A percentile compares a stretch with the other conserved stretches of the same genome.
Evolutionary conservation across 2,888 invertebrate genomes (phyloP).

Genomic region (Sinelater perroti): DNA sequence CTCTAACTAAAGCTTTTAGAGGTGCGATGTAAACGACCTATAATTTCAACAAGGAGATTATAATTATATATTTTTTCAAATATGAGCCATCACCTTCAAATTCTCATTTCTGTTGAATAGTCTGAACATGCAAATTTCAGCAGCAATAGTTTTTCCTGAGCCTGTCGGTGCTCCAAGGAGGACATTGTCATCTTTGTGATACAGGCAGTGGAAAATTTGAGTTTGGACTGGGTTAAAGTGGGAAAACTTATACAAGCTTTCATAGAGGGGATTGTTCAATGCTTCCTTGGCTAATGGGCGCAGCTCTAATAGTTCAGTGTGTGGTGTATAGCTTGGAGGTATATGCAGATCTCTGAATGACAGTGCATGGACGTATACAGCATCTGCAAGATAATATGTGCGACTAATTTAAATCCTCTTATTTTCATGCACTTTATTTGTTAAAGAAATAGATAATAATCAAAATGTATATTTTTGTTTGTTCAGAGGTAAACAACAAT

Average conservation of each 20-base stretch:
- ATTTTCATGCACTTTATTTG: too few species aligned
- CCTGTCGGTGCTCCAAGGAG: conserved; percentile 95
- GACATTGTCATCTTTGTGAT: conserved; percentile 93
- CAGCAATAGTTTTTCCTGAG: conserved; percentile 98
- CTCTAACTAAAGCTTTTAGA: conserved; percentile 95
- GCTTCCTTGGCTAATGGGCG: conserved; percentile 87
- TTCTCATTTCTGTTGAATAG: conserved; percentile 84
- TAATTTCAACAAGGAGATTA: conserved; percentile 43
- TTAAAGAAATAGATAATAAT: too few species aligned
- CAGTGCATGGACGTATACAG: conserved; percentile 61
- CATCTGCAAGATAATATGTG: conserved; percentile 41
- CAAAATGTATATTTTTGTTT: too few species aligned
- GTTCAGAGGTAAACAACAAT: too few species aligned
- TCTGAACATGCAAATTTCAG: conserved; percentile 96
- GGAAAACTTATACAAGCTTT: conserved; percentile 86
- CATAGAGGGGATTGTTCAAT: conserved; percentile 78
- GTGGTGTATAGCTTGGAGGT: conserved; percentile 90
- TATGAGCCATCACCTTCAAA: conserved; percentile 68
- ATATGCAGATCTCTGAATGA: conserved; percentile 88
- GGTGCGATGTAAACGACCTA: conserved; percentile 98
- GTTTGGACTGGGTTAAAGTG: conserved; percentile 99
- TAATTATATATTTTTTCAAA: background rate
- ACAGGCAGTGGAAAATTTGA: conserved; percentile 95
- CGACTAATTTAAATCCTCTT: too few species aligned
- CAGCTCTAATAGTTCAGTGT: conserved; percentile 91